Base-by-base conservation (phyloP, 2,888 invertebrate genomes). In the Sturmia bella region DNA sequence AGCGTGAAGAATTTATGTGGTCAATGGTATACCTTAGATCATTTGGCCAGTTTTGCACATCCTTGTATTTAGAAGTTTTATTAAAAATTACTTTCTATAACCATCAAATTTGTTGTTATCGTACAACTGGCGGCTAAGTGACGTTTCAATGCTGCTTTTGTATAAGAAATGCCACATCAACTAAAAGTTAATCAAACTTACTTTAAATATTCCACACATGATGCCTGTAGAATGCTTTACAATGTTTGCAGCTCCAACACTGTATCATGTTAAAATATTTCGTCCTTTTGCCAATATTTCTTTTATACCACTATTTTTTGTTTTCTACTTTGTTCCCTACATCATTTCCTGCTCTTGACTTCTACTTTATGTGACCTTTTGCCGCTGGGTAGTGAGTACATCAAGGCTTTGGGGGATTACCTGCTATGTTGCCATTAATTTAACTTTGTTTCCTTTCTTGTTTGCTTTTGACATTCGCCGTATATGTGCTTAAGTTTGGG, bases 371-470 rank as follows among this genome's bases (percentile, higher is more conserved):
- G 7, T 78, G 70, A 11, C 63, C 52, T 54, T 52, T 43, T 27
- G 41, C 56, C 57, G 41, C 9, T 19, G 78, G 72, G 0, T 57
- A 52, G 59, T 59, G 72, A 59, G 78, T 66, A 43, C 59, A 78
- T 78, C 64, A 78, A 59, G 32, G 32, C 72, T 50, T 48, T 66
- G 45, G 32, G 78, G 66, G 59, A 72, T 72, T 72, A 72, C 78
- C 78, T 66, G 72, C 64, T 59, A 66, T 75, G 75, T 64, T 80
- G 75, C 64, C 70, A 75, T 76, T 75, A 76, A 74, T 75, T 74
- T 80, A 80, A 80, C 74, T 80, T 80, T 80, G 70, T 75, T 75
- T 80, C 64, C 75, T 66, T 75, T 75, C 57, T 13, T 80, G 64
- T 70, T 70, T 75, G 56, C 75, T 70, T 69, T 80, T 70, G 70